A percentile compares a stretch with the other conserved stretches of the same genome.
phyloP scores from a whole-genome alignment of 2,113 vertebrate species.

The Sciurus niger region DNA sequence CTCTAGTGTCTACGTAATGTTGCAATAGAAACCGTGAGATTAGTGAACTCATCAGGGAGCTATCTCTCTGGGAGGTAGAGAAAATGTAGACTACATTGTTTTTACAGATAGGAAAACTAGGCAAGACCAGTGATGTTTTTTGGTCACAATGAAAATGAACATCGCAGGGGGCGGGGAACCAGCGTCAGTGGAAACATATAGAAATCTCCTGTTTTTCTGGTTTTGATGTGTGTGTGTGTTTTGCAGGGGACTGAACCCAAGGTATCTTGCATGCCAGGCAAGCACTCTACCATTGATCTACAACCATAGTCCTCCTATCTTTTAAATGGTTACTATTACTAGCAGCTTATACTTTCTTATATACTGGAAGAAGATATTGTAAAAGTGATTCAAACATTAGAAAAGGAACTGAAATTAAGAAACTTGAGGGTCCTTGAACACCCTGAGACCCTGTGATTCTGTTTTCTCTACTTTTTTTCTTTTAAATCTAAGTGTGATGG shows the following conservation, averaged over 20 bases:
- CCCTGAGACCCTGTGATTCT: background rate
- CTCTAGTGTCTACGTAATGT: background rate
- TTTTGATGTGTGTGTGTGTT: background rate
- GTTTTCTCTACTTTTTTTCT: background rate
- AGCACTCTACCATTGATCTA: background rate
- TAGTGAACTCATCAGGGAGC: background rate
- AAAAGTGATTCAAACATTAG: background rate
- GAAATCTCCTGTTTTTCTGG: constrained; percentile 9
- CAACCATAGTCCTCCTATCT: background rate
- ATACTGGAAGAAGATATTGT: background rate
- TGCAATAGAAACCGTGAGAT: background rate
- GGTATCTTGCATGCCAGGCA: background rate
- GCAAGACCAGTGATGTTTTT: background rate
- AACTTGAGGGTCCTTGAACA: background rate
- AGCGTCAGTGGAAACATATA: background rate
- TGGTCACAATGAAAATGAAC: background rate
- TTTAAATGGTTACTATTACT: background rate
- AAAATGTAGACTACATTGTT: background rate
- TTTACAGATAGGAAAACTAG: background rate
- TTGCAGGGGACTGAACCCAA: background rate
- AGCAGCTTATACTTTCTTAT: background rate
- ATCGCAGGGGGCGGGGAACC: too few relatives aligned
- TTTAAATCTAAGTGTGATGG: background rate
- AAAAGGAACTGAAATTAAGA: background rate
- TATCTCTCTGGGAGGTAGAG: background rate